Evolutionary conservation across 1,140 invertebrate genomes (phyloP), one percentile per base, ranked within the genome.

Genomic region (Telenomus remus): DNA sequence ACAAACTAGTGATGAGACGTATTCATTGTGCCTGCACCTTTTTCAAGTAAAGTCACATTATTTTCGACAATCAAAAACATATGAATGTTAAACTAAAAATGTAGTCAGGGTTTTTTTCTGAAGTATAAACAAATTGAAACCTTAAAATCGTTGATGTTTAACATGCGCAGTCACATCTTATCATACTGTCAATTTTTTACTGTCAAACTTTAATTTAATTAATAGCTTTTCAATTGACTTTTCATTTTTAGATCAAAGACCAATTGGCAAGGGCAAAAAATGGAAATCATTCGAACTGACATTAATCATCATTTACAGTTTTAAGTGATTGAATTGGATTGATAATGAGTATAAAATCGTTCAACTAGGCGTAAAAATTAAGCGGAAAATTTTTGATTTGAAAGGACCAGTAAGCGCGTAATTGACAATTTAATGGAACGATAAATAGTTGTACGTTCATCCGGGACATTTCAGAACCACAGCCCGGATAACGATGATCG

Each of bases 1-100:
- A 84, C 80, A 85, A 84, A 85, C 85, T 82, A 83, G 74, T 86
- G 84, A 85, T 81, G 79, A 82, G 78, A 83, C 84, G 81, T 78
- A 82, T 78, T 76, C 60, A 54, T 66, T 63, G 65, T 78, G 60
- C 71, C 76, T n/a, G n/a, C 61, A 78, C 66, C 59, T 74, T 78
- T 74, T 78, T 66, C n/a, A 71, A 74, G 70, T 61, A 68, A 70
- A 79, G 59, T 74, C 69, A 60, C 74, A 70, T 79, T 43, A 56
- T 59, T 49, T 54, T 61, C 49, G 44, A 50, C 48, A 64, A 56
- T 57, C 48, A 71, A 70, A 78, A 69, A 65, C 76, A 64, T 57
- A 54, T 49, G 73, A 59, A 75, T 57, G n/a, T n/a, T n/a, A n/a
- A n/a, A n/a, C n/a, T n/a, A n/a, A n/a, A n/a, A 68, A 69, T 56